A percentile compares a stretch with the other conserved stretches of the same genome.
Conservation (phyloP, 35 echinoderm and acorn worm genomes). For the Apostichopus parvimensis region DNA sequence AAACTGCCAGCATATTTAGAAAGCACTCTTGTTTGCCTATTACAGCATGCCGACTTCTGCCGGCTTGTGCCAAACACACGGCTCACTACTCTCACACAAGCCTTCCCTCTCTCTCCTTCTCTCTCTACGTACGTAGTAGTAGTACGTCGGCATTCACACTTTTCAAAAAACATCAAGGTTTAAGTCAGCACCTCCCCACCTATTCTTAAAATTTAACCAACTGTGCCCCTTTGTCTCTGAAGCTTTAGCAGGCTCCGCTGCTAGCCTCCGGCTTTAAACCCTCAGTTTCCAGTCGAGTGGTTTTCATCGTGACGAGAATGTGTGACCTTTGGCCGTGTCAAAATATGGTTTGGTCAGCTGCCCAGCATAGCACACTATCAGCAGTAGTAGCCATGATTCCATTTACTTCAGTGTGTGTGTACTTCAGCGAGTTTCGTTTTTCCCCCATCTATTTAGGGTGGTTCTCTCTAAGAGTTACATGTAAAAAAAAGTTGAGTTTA, state of each 20-base stretch:
- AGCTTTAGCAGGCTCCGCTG: background rate
- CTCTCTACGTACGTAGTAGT: background rate
- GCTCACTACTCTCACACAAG: background rate
- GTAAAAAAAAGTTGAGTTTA: background rate
- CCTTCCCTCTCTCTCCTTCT: background rate
- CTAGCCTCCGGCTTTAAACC: conserved; percentile 4
- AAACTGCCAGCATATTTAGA: background rate
- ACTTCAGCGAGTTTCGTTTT: background rate
- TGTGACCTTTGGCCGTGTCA: conserved; percentile 54
- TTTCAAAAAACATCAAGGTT: background rate
- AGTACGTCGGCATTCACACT: background rate
- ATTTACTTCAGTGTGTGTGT: background rate
- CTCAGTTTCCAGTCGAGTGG: conserved; percentile 18
- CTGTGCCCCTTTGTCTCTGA: conserved; percentile 32
- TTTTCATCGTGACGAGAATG: background rate
- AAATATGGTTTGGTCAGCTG: conserved; percentile 40
- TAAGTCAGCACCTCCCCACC: conserved; percentile 1
- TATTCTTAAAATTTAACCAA: conserved; percentile 43
- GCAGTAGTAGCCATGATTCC: background rate
- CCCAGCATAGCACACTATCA: background rate
- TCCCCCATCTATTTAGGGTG: background rate
- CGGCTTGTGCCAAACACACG: conserved; percentile 6
- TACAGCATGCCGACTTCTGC: conserved; percentile 6
- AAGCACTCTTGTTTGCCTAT: conserved; percentile 2
- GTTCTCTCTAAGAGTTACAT: background rate